These are phyloP conservation scores for Choristoneura fumiferana DNA, from an alignment of 1,140 invertebrate species.

Conservation along the genomic window DNA sequence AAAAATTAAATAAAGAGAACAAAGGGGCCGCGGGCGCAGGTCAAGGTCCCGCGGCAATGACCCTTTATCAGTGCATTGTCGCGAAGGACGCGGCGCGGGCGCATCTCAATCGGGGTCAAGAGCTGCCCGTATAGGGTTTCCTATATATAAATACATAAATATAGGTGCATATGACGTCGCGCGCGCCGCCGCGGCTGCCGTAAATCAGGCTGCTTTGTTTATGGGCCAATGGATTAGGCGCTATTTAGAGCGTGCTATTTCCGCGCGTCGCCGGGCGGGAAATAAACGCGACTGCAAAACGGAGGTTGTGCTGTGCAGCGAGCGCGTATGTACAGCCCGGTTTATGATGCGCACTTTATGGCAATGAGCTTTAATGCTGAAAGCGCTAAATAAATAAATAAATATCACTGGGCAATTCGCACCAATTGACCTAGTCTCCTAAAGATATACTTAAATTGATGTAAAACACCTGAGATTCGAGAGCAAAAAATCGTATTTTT, in stretches of 20 bases:
- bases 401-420: no score
- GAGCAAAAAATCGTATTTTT: no score
- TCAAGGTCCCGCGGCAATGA: slow-evolving; percentile 70
- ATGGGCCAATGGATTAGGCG: slow-evolving; percentile 50
- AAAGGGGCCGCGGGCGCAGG: slow-evolving; percentile 28
- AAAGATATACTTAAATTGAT: no score
- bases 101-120: slow-evolving; percentile 62
- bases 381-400: no score
- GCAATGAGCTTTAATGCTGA: no score
- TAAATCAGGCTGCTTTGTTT: slow-evolving; percentile 63
- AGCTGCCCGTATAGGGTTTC: slow-evolving; percentile 64
- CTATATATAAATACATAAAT: slow-evolving; percentile 44
- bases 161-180: slow-evolving; percentile 62
- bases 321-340: no score
- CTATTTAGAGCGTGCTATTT: slow-evolving; percentile 47
- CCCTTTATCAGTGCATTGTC: slow-evolving; percentile 56
- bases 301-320: neutral
- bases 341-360: no score
- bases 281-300: slow-evolving; percentile 16
- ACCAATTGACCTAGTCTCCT: no score
- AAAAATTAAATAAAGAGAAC: slow-evolving; percentile 50
- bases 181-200: slow-evolving; percentile 48
- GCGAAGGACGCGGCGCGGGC: no score
- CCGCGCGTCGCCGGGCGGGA: slow-evolving; percentile 21
- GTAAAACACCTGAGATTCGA: no score